Evolutionary conservation across 2,113 vertebrate species (phyloP).

Genomic region (Taxidea taxus): DNA sequence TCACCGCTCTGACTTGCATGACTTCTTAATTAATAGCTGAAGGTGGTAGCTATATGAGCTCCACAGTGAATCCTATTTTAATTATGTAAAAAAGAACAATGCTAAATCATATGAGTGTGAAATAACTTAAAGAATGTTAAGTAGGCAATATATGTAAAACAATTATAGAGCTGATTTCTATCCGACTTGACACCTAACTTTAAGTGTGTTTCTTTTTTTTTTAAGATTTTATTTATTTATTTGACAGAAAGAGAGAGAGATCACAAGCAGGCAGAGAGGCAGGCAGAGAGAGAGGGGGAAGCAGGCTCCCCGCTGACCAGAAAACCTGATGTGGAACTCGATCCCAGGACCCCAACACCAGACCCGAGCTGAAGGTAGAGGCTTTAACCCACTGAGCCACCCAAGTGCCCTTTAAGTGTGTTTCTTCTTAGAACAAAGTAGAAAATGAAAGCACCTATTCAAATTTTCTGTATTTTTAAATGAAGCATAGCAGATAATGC

Average conservation of each 20-base stretch:
- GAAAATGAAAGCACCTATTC: conserved; percentile 13
- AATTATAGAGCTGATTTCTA: conserved; percentile 7
- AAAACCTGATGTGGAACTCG: no score
- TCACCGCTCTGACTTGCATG: neutral
- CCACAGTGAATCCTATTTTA: conserved; percentile 43
- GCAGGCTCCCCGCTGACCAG: no score
- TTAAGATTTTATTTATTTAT: no score
- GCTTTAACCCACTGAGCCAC: no score
- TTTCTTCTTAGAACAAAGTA: neutral
- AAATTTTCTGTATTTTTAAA: neutral
- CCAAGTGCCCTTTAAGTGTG: neutral
- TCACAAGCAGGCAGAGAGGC: no score
- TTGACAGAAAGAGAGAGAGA: no score
- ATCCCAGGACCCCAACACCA: no score
- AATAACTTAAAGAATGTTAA: neutral
- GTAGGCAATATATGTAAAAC: conserved; percentile 35
- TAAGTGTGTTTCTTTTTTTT: neutral
- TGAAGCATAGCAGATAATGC: neutral
- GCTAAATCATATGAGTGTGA: neutral
- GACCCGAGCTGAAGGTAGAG: no score
- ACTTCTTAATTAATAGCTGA: conserved; percentile 23
- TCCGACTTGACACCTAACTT: neutral
- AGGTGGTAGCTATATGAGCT: neutral
- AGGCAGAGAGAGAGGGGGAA: no score
- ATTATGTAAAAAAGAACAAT: conserved; percentile 21